A percentile compares a stretch with the other conserved stretches of the same genome.
phyloP scores from a whole-genome alignment of 2,888 invertebrate genomes.

The Ichneumon xanthorius region DNA sequence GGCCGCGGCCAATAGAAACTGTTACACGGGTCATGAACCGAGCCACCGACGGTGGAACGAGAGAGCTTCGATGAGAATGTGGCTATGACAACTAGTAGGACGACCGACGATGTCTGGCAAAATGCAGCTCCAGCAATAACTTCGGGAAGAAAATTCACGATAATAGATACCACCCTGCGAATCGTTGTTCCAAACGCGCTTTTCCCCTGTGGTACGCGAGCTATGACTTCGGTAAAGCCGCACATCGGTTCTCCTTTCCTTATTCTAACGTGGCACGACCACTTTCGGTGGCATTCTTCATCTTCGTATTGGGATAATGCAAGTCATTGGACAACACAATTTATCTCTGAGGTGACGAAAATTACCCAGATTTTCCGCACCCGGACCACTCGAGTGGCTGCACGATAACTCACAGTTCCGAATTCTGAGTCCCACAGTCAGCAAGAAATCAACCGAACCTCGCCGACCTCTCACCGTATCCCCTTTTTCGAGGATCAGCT shows the following conservation, averaged over 20 bases:
- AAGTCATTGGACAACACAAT: neutral
- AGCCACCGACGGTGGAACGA: slow-evolving; percentile 12
- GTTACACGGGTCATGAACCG: neutral
- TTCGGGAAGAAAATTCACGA: slow-evolving; percentile 79
- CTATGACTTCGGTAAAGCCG: slow-evolving; percentile 17
- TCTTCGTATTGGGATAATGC: neutral
- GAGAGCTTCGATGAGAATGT: slow-evolving; percentile 64
- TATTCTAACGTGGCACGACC: neutral
- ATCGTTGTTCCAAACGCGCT: slow-evolving; percentile 75
- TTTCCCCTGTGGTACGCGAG: slow-evolving; percentile 1
- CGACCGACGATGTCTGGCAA: slow-evolving; percentile 64
- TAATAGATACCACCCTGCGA: slow-evolving; percentile 78
- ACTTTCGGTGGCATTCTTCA: neutral
- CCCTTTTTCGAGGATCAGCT: slow-evolving; percentile 76
- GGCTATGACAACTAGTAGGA: slow-evolving; percentile 55
- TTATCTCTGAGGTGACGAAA: neutral
- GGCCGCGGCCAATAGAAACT: neutral
- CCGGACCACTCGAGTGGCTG: neutral
- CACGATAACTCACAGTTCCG: neutral
- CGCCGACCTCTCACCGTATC: slow-evolving; percentile 47
- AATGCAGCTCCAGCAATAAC: slow-evolving; percentile 76
- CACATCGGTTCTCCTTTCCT: slow-evolving; percentile 46
- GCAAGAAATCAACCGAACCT: slow-evolving; percentile 46
- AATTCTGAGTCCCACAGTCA: slow-evolving; percentile 14
- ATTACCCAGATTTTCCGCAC: neutral